Evolutionary conservation across 2,888 invertebrate species (phyloP), one percentile per base, ranked within the genome.

Genomic region (Dynastes maya): DNA sequence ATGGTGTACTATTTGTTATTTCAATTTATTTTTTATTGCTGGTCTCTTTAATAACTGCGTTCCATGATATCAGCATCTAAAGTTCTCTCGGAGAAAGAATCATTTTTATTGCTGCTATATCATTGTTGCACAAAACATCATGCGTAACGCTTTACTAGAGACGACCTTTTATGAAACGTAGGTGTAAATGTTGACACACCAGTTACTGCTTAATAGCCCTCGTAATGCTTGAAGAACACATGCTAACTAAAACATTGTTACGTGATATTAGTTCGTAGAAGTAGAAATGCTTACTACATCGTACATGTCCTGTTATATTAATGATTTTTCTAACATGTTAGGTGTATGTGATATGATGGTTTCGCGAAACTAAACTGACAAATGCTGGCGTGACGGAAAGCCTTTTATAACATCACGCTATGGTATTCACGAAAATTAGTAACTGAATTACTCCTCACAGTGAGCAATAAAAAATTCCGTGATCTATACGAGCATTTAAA

Each of bases 401-500:
- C 11, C 2, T 49, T 49, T 45, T 49, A 27, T 22, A 51, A 8
- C 6, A 2, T 22, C 49, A 22, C 16, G 49, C 9, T 16, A 22
- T 22, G 9, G 27, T 63, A 32, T 29, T 32, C 16, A 45, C 9
- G 53, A 29, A 51, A 70, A 53, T 8, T 13, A 11, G 4, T 65
- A 70, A 70, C 53, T 71, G 55, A 37, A 55, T 29, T 55, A 71
- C 40, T 58, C 55, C 22, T 29, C 1, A 4, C 5, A 1, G 53
- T 22, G 53, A 16, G 61, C 1, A 58, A 58, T n/a, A 58, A 8
- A 37, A 58, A 72, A 11, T 3, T 22, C 6, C 40, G 4, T 29
- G 70, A 72, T 58, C n/a, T 58, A 58, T 16, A 58, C 9, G 40
- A 11, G 9, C 58, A 61, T 72, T 72, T 72, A 72, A 72, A 45